Conservation (phyloP, 2,797 vertebrate genomes). For the Phataginus tetradactyla region DNA sequence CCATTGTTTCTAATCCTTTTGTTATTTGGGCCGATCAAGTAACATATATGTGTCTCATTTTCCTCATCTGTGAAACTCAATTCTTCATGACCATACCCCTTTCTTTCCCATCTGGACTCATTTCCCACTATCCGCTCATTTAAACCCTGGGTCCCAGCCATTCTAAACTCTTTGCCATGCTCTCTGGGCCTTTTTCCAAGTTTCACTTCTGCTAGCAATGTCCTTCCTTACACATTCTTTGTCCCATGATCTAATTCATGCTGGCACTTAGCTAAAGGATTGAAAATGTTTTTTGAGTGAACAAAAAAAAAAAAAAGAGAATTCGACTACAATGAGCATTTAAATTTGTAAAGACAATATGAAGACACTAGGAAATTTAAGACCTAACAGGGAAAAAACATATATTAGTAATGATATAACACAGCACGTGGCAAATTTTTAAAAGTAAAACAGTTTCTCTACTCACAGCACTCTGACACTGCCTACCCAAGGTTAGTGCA, state of each 20-base stretch:
- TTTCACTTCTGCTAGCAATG: not conserved
- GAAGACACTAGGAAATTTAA: not conserved
- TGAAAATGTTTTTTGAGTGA: not conserved
- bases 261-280: not conserved
- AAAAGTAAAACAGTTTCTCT: not conserved
- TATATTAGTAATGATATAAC: not conserved
- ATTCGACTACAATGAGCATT: slow-evolving; percentile 3
- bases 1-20: not conserved
- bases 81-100: not conserved
- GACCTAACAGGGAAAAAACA: not conserved
- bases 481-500: not conserved
- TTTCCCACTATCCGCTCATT: not conserved
- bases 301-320: not conserved
- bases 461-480: not conserved
- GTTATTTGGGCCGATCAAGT: not conserved
- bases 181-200: not conserved
- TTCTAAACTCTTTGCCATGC: not conserved
- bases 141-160: not conserved
- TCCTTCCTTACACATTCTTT: not conserved
- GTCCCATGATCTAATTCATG: not conserved
- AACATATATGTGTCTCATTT: not conserved
- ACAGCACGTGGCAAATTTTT: not conserved
- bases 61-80: not conserved
- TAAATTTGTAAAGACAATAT: not conserved
- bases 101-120: not conserved